These are phyloP conservation scores for Accipiter virgatus DNA, from an alignment of 2,113 vertebrate genomes.

Conservation along the genomic window DNA sequence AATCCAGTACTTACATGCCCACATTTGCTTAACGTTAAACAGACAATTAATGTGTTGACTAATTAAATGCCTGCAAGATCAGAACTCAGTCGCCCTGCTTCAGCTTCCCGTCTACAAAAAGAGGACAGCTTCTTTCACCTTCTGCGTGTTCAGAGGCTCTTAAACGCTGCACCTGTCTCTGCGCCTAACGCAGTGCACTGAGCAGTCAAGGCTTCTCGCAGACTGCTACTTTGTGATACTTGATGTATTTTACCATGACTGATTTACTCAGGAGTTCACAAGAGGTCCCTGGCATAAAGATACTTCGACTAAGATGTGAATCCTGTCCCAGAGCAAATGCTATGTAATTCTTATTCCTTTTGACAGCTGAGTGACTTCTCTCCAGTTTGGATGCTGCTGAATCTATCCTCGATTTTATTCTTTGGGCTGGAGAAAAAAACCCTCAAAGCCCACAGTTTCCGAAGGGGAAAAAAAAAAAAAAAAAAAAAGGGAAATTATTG, in stretches of 20 bases:
- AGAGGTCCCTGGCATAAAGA: neutral
- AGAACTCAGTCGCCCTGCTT: neutral
- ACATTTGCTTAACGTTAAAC: neutral
- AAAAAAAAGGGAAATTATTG: neutral
- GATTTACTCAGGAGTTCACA: neutral
- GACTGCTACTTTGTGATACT: neutral
- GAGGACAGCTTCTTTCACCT: neutral
- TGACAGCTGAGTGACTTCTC: too few species aligned
- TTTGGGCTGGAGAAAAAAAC: fast-evolving
- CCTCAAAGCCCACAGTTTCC: neutral
- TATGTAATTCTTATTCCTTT: neutral
- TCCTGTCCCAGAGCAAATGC: neutral
- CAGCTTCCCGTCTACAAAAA: neutral
- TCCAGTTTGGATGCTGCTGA: neutral
- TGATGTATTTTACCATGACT: neutral
- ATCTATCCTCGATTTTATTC: neutral
- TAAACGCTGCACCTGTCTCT: fast-evolving
- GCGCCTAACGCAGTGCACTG: fast-evolving
- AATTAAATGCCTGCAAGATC: neutral
- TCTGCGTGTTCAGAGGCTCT: neutral
- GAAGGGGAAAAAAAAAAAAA: too few species aligned
- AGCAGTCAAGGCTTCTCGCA: neutral
- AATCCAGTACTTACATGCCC: neutral
- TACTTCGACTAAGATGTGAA: neutral
- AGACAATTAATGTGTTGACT: neutral